Conservation (phyloP, 2,888 invertebrate species). For the Notodonta dromedarius region DNA sequence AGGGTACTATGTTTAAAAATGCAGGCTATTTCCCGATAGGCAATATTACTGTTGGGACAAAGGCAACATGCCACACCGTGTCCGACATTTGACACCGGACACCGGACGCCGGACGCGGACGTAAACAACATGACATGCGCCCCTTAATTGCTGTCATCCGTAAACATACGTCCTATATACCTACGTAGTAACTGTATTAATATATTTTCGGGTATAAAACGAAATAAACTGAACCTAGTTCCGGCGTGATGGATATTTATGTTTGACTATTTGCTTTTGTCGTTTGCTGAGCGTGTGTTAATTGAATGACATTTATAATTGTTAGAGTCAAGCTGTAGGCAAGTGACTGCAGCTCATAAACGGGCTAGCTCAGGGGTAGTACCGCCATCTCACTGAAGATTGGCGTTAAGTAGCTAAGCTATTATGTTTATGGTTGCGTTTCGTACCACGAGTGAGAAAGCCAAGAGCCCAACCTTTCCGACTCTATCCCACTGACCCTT, state of each 20-base stretch:
- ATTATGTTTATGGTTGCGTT: no score
- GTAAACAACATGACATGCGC: constrained; percentile 49
- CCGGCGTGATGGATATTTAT: not conserved
- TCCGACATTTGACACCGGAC: constrained; percentile 50
- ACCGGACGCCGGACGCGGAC: constrained; percentile 45
- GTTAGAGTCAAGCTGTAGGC: no score
- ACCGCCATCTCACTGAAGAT: no score
- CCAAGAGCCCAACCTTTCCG: no score
- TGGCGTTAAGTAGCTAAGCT: no score
- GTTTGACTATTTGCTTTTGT: constrained; percentile 11
- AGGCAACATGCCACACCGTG: constrained; percentile 43
- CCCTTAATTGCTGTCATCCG: constrained; percentile 52
- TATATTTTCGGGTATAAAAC: constrained; percentile 23
- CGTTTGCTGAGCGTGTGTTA: constrained; percentile 13
- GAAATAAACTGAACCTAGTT: constrained; percentile 29
- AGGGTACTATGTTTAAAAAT: constrained; percentile 17
- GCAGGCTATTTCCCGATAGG: constrained; percentile 18
- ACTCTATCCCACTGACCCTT: no score
- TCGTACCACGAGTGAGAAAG: no score
- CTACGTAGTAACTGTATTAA: constrained; percentile 24
- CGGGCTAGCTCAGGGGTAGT: no score
- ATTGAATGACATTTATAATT: constrained; percentile 4
- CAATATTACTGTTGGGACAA: constrained; percentile 31
- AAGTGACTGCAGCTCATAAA: no score
- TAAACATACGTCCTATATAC: constrained; percentile 33